Evolutionary conservation across 1,140 invertebrate species (phyloP), one percentile per base, ranked within the genome.

Genomic region (Theocolax elegans): DNA sequence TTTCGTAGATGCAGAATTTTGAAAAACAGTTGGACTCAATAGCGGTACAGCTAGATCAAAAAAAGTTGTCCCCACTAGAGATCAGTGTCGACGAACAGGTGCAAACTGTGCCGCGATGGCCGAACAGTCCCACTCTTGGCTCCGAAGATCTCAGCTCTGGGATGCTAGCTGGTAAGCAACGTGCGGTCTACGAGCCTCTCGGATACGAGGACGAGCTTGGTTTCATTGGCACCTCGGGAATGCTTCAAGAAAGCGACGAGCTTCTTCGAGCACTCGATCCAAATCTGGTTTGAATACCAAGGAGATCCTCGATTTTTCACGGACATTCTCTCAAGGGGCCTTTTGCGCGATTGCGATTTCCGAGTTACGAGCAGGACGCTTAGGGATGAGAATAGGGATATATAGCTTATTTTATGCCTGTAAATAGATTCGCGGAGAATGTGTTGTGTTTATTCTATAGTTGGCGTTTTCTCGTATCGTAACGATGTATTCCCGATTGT

Each of bases 271-370:
- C 62, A 40, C 44, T 80, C 44, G 72, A 73, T 40, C 71, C 75
- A 27, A 78, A 73, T 72, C 73, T 79, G 46, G 77, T 76, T 56
- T 76, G 75, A 77, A n/a, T n/a, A n/a, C n/a, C n/a, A n/a, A n/a
- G n/a, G n/a, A n/a, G n/a, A n/a, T n/a, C n/a, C n/a, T n/a, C n/a
- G n/a, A n/a, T n/a, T n/a, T n/a, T n/a, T n/a, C n/a, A n/a, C n/a
- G n/a, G n/a, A n/a, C 15, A 38, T 53, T 70, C 23, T 70, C 27
- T 73, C 46, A 40, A 17, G 49, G 23, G 63, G 48, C 63, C 38
- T 65, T 65, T 65, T 17, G 27, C 44, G 13, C 19, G 49, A 65
- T 65, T n/a, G 49, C 15, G 10, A n/a, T n/a, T n/a, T n/a, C n/a
- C n/a, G n/a, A n/a, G n/a, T n/a, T n/a, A n/a, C n/a, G n/a, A n/a